Percentiles rank a stretch among this genome's conserved stretches.
phyloP scores from a whole-genome alignment of 2,888 invertebrate genomes.

The Epicampocera succincta region DNA sequence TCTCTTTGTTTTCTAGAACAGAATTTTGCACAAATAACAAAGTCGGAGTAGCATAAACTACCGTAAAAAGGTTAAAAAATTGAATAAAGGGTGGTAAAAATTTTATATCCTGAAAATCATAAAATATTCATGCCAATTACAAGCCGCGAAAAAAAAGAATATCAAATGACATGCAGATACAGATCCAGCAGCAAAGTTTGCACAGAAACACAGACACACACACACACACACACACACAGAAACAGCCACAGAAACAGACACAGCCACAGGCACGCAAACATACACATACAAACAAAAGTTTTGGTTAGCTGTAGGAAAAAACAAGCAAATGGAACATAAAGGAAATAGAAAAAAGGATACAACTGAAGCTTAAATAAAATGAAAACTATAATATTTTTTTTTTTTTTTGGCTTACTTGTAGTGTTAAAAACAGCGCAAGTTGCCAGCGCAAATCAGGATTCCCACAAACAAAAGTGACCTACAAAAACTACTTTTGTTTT shows the following conservation, averaged over 20 bases:
- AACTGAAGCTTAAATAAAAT: conserved; percentile 25
- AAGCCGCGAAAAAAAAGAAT: conserved; percentile 46
- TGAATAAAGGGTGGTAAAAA: conserved; percentile 40
- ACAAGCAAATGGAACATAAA: neutral
- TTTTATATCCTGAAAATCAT: conserved; percentile 63
- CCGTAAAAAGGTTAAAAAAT: conserved; percentile 39
- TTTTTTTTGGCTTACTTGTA: neutral
- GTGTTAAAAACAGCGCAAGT: conserved; percentile 21
- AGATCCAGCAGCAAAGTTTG: no score
- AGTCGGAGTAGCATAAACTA: conserved; percentile 5
- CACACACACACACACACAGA: neutral
- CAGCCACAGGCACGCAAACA: neutral
- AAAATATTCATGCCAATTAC: conserved; percentile 70
- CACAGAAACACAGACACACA: neutral
- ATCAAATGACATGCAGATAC: conserved; percentile 11
- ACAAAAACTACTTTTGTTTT: no score
- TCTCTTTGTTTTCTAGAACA: conserved; percentile 4
- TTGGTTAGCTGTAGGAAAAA: conserved; percentile 4
- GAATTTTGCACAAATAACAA: conserved; percentile 34
- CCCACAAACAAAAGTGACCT: conserved; percentile 40
- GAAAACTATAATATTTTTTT: conserved; percentile 26
- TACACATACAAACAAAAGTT: conserved; percentile 11
- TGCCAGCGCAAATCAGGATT: conserved; percentile 1
- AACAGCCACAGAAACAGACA: neutral
- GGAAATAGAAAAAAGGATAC: conserved; percentile 20